Conservation (phyloP, 2,888 invertebrate genomes). For the Drosophila borealis region DNA sequence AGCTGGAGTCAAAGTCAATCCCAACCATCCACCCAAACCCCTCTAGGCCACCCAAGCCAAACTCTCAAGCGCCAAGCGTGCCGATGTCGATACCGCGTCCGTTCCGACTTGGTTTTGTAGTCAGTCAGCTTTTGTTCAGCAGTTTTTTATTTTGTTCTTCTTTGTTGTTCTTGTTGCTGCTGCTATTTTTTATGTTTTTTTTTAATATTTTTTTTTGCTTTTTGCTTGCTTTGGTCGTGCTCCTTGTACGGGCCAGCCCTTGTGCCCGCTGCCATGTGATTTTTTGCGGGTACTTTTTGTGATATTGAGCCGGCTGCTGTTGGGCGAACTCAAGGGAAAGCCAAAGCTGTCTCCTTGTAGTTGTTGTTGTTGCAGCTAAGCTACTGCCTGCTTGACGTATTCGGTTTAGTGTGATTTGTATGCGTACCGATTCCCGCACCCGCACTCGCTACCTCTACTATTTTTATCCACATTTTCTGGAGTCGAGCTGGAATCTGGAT, state of each 20-base stretch:
- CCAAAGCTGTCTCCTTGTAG: conserved; percentile 45
- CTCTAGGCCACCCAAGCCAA: conserved; percentile 26
- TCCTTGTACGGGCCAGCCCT: conserved; percentile 19
- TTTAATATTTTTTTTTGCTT: conserved; percentile 7
- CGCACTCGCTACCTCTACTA: neutral
- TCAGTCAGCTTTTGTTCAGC: conserved; percentile 69
- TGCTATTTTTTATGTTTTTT: conserved; percentile 25
- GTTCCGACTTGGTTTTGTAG: conserved; percentile 73
- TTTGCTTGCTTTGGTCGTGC: conserved; percentile 16
- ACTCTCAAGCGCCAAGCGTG: conserved; percentile 53
- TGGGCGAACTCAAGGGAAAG: conserved; percentile 71
- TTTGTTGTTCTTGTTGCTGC: conserved; percentile 10
- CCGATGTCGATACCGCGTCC: conserved; percentile 64
- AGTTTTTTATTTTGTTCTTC: conserved; percentile 28
- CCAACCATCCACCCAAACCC: conserved; percentile 18
- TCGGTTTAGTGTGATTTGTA: conserved; percentile 76
- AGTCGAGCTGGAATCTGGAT: conserved; percentile 34
- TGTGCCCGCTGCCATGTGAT: conserved; percentile 33
- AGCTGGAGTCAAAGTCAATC: conserved; percentile 68
- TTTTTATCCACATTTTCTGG: neutral
- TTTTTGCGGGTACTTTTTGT: conserved; percentile 57
- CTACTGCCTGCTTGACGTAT: conserved; percentile 69
- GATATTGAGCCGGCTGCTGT: conserved; percentile 67
- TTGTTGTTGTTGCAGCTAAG: conserved; percentile 36
- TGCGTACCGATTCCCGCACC: conserved; percentile 30